A percentile compares a stretch with the other conserved stretches of the same genome.
Conservation (phyloP, 2,888 invertebrate species). For the Encarsia formosa region DNA sequence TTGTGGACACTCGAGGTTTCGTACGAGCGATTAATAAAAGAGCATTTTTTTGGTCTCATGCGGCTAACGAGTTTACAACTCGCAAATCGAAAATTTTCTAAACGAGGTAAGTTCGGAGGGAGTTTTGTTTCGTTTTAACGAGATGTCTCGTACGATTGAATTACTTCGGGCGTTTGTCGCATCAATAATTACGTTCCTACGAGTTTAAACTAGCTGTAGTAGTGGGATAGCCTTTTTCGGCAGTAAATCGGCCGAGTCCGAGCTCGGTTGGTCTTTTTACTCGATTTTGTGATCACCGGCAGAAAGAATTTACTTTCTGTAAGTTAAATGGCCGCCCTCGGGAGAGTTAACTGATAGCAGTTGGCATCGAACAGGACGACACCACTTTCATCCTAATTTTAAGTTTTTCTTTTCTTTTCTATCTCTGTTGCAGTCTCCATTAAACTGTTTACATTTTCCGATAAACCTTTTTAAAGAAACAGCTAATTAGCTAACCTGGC, state of each 20-base stretch:
- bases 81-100: too few species aligned
- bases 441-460: too few species aligned
- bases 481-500: too few species aligned
- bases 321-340: slow-evolving; percentile 32
- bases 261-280: slow-evolving; percentile 24
- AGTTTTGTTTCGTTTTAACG: background rate
- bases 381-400: too few species aligned
- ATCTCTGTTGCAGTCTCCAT: too few species aligned
- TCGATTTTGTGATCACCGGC: slow-evolving; percentile 17
- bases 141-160: background rate
- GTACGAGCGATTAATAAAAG: background rate
- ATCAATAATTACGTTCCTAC: slow-evolving; percentile 1
- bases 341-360: slow-evolving; percentile 25
- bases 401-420: too few species aligned
- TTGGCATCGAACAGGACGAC: slow-evolving; percentile 4
- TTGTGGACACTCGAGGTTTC: background rate
- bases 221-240: background rate
- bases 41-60: background rate
- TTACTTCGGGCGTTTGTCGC: background rate
- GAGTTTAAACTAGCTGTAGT: background rate
- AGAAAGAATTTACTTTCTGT: slow-evolving; percentile 32
- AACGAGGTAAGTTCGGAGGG: too few species aligned
- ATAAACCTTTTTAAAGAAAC: too few species aligned
- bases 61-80: background rate
- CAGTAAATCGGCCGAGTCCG: background rate